Base-by-base conservation (phyloP, 2,888 invertebrate genomes). In the Leucophenga maculata region DNA sequence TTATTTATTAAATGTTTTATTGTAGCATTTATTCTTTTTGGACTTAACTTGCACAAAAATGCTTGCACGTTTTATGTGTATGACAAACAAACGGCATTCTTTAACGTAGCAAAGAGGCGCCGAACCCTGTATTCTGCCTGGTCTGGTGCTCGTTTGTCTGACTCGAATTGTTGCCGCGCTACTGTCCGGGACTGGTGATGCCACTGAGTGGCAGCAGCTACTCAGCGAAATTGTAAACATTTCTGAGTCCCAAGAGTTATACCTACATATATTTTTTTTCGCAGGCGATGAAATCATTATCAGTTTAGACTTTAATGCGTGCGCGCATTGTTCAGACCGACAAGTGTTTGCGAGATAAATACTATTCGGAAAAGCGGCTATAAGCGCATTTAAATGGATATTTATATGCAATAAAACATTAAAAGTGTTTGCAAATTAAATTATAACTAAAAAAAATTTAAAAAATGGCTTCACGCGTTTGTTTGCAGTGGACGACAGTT, bases 401-500 rank as follows among this genome's bases (percentile, higher is more conserved):
- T 1, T 39, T 39, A 4, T 26, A 26, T 26, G 46, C 46, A 57
- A 57, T 26, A 26, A 22, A 26, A 4, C 26, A 4, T 26, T 26
- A 26, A 26, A 26, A 26, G 26, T 26, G 3, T 26, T 26, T 26
- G 4, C 26, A 26, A 26, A 3, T 26, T n/a, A n/a, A n/a, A n/a
- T n/a, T n/a, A n/a, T n/a, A n/a, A n/a, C n/a, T n/a, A n/a, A n/a
- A n/a, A n/a, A n/a, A n/a, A n/a, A n/a, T n/a, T n/a, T n/a, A 50
- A 50, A n/a, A 50, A 50, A 85, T 82, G 86, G 74, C 82, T 39
- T 79, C 85, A 52, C 82, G 85, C 74, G 78, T 82, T 73, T 83
- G 80, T 72, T 72, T 86, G 69, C 86, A 86, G 75, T 86, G 86
- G 86, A 75, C 82, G 18, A 74, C 83, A 50, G 77, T 86, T 8